Evolutionary conservation across 2,797 vertebrate species (phyloP), one percentile per base, ranked within the genome.

Genomic region (Pseudochromis fuscus): DNA sequence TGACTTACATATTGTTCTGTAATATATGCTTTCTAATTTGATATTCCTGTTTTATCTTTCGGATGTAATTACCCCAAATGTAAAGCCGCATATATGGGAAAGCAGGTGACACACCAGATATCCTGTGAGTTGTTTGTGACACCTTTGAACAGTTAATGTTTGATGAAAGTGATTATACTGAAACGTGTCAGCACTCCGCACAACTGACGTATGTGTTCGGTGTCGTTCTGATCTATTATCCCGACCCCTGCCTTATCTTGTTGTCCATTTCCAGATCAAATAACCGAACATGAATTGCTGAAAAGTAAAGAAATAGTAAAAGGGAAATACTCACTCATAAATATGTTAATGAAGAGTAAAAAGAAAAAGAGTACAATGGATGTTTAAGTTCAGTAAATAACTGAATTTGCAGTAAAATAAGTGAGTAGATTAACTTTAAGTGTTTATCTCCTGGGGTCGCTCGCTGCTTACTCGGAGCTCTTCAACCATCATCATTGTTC

Each of bases 1-100:
- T 91, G 93, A 93, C 92, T 92, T 92, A 88, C 91, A 93, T 84
- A 92, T 88, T 91, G 89, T 93, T 89, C 91, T 89, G 79, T 90
- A 92, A 91, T 92, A 86, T 91, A 85, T 88, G 86, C 87, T 81
- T 89, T 77, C 85, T 89, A 85, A 93, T 93, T 90, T 90, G 83
- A 91, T 89, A 91, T 91, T 93, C 68, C 79, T 87, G 72, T 88
- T 89, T 87, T 88, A 91, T 89, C 85, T 89, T 75, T 89, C 55
- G 69, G 78, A 90, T 88, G 86, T 86, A 88, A 90, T 90, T 80
- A 76, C 58, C 24, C 35, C 35, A 78, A 84, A 85, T 85, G 72
- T 85, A 77, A 66, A 86, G 65, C 42, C 62, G 83, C 58, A 25
- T 48, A 59, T n/a, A n/a, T n/a, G n/a, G 57, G 58, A 72, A 74